Percentiles rank a stretch among this genome's conserved stretches.
Evolutionary conservation across 2,113 vertebrate genomes (phyloP).

Genomic region (Equus przewalskii): DNA sequence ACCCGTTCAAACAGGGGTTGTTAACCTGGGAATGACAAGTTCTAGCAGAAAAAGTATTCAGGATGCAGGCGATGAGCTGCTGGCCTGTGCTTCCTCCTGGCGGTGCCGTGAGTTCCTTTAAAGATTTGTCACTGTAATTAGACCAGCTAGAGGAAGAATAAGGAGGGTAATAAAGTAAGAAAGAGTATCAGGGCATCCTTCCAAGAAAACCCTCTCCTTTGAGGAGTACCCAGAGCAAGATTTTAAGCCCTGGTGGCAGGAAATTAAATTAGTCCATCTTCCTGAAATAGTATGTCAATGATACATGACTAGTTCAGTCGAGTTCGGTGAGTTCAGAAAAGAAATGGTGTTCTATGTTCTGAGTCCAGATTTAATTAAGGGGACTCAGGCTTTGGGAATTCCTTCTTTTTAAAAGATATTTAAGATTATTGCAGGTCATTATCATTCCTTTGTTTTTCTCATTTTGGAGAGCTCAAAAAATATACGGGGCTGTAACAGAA

Average conservation of each 20-base stretch:
- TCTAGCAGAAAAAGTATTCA: neutral
- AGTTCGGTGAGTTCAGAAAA: conserved; percentile 50
- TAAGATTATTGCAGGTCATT: conserved; percentile 52
- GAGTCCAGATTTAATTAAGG: conserved; percentile 65
- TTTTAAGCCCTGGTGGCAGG: conserved; percentile 52
- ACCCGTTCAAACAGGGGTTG: neutral
- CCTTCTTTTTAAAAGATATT: conserved; percentile 64
- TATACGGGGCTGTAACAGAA: neutral
- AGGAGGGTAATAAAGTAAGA: conserved; percentile 23
- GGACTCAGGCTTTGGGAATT: conserved; percentile 51
- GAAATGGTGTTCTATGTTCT: conserved; percentile 47
- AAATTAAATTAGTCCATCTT: conserved; percentile 72
- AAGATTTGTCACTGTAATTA: conserved; percentile 70
- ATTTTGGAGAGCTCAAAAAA: conserved; percentile 52
- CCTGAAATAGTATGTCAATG: conserved; percentile 55
- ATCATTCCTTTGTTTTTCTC: conserved; percentile 55
- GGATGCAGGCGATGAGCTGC: conserved; percentile 2
- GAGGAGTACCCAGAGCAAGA: conserved; percentile 44
- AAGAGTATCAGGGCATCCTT: conserved; percentile 37
- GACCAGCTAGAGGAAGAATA: conserved; percentile 35
- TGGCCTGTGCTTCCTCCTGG: conserved; percentile 54
- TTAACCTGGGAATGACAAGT: neutral
- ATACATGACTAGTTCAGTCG: neutral
- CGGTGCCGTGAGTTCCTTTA: conserved; percentile 45
- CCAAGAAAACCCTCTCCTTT: conserved; percentile 53